Base-by-base conservation (phyloP, 2,797 vertebrate species). In the Neosilurus mollespiculum region DNA sequence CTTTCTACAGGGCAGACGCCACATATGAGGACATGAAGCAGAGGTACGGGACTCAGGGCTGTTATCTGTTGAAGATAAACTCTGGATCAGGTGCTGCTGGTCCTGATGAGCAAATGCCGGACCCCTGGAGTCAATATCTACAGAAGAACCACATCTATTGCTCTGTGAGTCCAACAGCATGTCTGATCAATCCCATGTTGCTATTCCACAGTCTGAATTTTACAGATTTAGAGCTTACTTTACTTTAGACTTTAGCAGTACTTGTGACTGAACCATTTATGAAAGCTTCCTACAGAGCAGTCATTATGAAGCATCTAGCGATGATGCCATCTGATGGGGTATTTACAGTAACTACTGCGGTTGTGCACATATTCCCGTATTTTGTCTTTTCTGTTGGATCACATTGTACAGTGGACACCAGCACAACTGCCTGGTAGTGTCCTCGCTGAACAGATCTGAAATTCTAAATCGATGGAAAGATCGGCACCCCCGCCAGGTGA, bases 11-110 rank as follows among this genome's bases (percentile, higher is more conserved):
- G 93, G 97, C 97, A 82, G 97, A 99, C 82, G 87, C 93, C 1
- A 90, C 97, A 89, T 99, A 99, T 90, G 98, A 99, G 92, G 98
- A 98, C 87, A 99, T 99, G 96, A 99, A 99, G 87, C 98, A 99
- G 91, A 94, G 95, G 78, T 99, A 98, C 53, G 97, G 98, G 81
- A 93, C 96, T 93, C 97, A 99, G 92, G 96, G 96, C 82, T 99
- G 98, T 89, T 98, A 98, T 89, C 95, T 99, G 90, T 93, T 99
- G 88, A 99, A 99, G 91, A 96, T 98, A 83, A 99, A 99, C 93
- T 98, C 97, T 82, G 95, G 96, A 14, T 92, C 92, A 4, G 91
- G 93, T 78, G 94, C 94, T 34, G 92, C 94, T 87, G 94, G 95
- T 85, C 91, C 93, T 11, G 96, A 97, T 10, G 98, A 99, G 87